Evolutionary conservation across 2,888 invertebrate species (phyloP).

Genomic region (Pteria penguin): DNA sequence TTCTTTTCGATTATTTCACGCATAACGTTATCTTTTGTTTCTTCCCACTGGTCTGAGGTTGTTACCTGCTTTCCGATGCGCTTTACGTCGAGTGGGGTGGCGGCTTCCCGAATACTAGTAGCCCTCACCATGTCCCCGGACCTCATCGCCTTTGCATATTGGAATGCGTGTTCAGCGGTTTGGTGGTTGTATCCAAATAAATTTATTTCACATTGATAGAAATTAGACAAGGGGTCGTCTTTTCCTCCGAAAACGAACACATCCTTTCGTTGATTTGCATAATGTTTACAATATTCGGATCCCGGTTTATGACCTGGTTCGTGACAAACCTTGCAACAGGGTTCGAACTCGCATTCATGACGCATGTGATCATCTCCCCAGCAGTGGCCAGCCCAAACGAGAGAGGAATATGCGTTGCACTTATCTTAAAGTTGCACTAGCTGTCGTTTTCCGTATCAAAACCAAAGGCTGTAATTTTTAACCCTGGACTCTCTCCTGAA

Average conservation of each 20-base stretch:
- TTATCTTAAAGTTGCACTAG: too few relatives aligned
- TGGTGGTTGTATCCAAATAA: too few relatives aligned
- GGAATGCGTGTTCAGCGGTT: too few relatives aligned
- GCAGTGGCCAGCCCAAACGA: too few relatives aligned
- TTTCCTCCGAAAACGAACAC: background rate
- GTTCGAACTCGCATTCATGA: too few relatives aligned
- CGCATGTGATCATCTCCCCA: background rate
- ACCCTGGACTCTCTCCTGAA: too few relatives aligned
- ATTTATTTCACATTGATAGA: background rate
- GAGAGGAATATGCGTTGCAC: too few relatives aligned
- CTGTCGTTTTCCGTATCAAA: too few relatives aligned
- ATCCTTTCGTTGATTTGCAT: background rate
- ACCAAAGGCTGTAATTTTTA: too few relatives aligned
- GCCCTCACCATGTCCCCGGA: background rate
- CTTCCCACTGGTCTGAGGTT: background rate
- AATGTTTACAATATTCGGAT: background rate
- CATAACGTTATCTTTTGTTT: background rate
- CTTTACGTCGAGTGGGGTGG: background rate
- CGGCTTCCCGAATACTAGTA: background rate
- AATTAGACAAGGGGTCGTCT: background rate
- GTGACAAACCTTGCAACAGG: too few relatives aligned
- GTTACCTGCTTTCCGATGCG: background rate
- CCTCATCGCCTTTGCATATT: background rate
- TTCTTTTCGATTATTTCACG: background rate
- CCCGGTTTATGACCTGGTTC: too few relatives aligned